Evolutionary conservation across 2,797 vertebrate genomes (phyloP).

Genomic region (Hypotaenidia okinawae): DNA sequence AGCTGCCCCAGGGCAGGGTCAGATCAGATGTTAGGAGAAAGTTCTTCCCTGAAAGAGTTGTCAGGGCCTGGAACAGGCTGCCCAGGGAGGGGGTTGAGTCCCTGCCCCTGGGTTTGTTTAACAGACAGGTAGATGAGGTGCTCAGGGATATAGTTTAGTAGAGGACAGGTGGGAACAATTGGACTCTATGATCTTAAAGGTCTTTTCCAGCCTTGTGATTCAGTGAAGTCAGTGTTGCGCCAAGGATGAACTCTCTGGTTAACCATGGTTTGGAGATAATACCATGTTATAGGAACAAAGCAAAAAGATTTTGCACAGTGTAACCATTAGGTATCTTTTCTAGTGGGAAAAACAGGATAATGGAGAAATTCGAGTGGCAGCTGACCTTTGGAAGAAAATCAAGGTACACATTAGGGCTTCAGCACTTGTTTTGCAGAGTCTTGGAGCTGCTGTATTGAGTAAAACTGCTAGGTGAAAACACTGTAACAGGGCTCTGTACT

Average conservation of each 20-base stretch:
- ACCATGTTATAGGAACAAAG: neutral
- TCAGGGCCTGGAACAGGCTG: no score
- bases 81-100: no score
- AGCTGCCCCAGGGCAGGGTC: no score
- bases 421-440: neutral
- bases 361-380: neutral
- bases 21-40: no score
- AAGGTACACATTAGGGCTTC: neutral
- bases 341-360: neutral
- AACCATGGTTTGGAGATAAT: neutral
- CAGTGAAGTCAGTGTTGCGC: neutral
- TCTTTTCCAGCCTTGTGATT: neutral
- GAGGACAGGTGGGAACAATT: no score
- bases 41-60: no score
- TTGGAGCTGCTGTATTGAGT: neutral
- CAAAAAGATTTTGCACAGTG: neutral
- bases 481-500: neutral
- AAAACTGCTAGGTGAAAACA: neutral
- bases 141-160: no score
- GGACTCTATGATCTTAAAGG: no score
- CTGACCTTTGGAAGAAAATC: neutral
- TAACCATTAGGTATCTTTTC: neutral
- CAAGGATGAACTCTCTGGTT: neutral
- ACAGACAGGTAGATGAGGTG: no score
- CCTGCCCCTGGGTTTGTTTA: no score